These are phyloP conservation scores for Coracias cyanogaster DNA, from an alignment of 2,797 vertebrate species.

Conservation along the genomic window DNA sequence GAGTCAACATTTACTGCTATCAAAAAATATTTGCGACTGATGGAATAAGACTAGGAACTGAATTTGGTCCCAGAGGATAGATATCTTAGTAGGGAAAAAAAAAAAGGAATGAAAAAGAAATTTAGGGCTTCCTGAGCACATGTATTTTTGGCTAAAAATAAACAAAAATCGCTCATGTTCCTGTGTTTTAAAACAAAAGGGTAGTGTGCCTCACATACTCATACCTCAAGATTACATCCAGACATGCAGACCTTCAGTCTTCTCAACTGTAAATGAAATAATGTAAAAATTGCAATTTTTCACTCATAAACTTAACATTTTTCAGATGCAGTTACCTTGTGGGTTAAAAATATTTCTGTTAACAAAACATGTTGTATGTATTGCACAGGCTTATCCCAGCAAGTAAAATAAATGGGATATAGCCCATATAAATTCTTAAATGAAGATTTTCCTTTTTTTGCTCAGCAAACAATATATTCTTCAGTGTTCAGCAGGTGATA, in stretches of 20 bases:
- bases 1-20: slow-evolving; percentile 39
- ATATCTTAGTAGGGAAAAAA: neutral
- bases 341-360: neutral
- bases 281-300: neutral
- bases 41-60: neutral
- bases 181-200: neutral
- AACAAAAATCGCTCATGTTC: neutral
- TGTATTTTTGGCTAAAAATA: neutral
- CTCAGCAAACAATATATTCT: neutral
- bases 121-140: neutral
- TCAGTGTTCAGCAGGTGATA: neutral
- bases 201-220: neutral
- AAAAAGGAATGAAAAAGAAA: neutral
- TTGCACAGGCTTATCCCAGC: neutral
- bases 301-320: neutral
- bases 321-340: neutral
- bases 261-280: neutral
- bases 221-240: neutral
- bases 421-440: neutral
- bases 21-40: neutral
- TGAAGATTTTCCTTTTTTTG: neutral
- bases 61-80: neutral
- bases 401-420: neutral
- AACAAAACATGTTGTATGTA: neutral
- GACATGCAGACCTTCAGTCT: neutral